Percentiles rank a stretch among this genome's conserved stretches.
phyloP scores from a whole-genome alignment of 2,797 vertebrate species.

The Rhabdophis nuchalis region DNA sequence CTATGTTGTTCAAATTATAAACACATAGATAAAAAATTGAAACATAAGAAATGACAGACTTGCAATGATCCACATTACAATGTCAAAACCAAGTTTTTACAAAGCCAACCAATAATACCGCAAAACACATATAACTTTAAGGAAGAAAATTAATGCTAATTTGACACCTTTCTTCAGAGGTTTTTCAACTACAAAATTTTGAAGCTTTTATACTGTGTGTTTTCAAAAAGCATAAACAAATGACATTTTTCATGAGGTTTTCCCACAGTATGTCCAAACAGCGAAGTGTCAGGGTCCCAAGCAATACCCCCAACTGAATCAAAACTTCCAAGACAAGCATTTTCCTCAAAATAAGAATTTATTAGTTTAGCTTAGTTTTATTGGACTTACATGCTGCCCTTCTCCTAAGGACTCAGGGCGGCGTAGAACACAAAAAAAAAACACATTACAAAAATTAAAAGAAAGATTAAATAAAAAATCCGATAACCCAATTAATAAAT shows the following conservation, averaged over 20 bases:
- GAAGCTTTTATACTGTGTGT: background rate
- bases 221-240: background rate
- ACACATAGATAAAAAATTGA: background rate
- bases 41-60: background rate
- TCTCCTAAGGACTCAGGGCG: too few relatives aligned
- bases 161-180: background rate
- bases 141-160: background rate
- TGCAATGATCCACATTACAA: background rate
- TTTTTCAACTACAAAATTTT: background rate
- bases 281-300: too few relatives aligned
- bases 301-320: too few relatives aligned
- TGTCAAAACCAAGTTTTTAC: background rate
- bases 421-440: too few relatives aligned
- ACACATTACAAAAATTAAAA: too few relatives aligned
- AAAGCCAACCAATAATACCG: background rate
- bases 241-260: background rate
- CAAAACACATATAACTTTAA: background rate
- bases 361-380: too few relatives aligned
- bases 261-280: background rate
- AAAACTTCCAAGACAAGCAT: too few relatives aligned
- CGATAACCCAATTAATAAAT: too few relatives aligned
- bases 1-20: background rate
- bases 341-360: too few relatives aligned
- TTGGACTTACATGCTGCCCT: too few relatives aligned
- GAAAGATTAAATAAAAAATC: too few relatives aligned